Evolutionary conservation across 2,797 vertebrate species (phyloP), one percentile per base, ranked within the genome.

Genomic region (Xiphorhynchus erythropygius): DNA sequence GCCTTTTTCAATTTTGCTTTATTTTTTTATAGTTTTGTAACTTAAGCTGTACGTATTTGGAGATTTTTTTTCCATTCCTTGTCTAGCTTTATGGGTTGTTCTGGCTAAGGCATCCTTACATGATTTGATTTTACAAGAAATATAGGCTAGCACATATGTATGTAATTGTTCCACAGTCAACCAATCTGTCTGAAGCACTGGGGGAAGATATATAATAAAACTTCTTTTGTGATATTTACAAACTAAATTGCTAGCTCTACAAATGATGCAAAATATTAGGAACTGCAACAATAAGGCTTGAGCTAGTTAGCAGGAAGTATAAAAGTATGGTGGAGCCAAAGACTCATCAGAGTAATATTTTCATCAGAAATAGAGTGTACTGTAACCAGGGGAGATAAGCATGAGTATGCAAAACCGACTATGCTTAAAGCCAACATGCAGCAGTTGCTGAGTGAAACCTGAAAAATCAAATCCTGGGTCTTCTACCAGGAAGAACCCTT

Each of bases 21-120:
- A 82, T 97, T 97, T 97, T 96, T 96, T 94, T 96, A 94, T 24
- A 71, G 87, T 96, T 97, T 94, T 94, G 91, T 97, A 96, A 96
- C 92, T 96, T 96, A 89, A 97, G 94, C 95, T 89, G 76, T 95
- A 97, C 83, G 62, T 94, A 97, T 96, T 95, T 97, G 91, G 96
- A 64, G 44, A 76, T 89, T 3, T 73, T 97, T 90, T 89, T 96
- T 95, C 94, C 91, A 96, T 97, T 97, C 92, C 94, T 97, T 97
- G 93, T 97, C 96, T 97, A 94, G 94, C 87, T 97, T 97, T 97
- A 97, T 96, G 93, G 93, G 93, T 97, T 97, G 77, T 97, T 97
- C 97, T 94, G 89, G 82, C 87, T 85, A 84, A 92, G 57, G 33
- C 74, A 76, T 94, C 81, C 86, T 89, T 92, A 83, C 46, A 77